phyloP scores from a whole-genome alignment of 2,888 invertebrate species.

The Dasypolia templi region DNA sequence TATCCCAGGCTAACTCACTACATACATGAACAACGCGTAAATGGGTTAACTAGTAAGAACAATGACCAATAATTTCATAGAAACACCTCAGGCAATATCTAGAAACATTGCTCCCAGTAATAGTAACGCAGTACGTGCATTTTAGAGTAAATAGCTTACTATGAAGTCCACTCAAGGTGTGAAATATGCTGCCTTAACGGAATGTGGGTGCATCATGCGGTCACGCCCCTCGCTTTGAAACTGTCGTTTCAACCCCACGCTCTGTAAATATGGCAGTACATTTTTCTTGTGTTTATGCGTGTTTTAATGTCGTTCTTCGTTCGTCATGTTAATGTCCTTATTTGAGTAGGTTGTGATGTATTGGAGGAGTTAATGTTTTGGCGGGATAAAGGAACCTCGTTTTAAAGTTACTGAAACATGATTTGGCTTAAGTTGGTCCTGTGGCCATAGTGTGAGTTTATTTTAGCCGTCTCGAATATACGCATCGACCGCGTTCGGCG shows the following conservation, averaged over 20 bases:
- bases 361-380: slow-evolving; percentile 22
- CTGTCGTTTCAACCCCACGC: slow-evolving; percentile 48
- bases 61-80: background rate
- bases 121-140: slow-evolving; percentile 7
- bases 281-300: slow-evolving; percentile 35
- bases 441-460: no score
- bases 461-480: no score
- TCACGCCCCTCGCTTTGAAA: slow-evolving; percentile 13
- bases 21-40: background rate
- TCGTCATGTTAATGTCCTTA: slow-evolving; percentile 43
- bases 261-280: slow-evolving; percentile 49
- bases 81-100: slow-evolving; percentile 19
- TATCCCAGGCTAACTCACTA: background rate
- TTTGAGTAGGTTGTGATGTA: slow-evolving; percentile 47
- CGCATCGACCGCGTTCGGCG: no score
- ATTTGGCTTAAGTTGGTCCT: slow-evolving; percentile 7
- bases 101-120: background rate
- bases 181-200: slow-evolving; percentile 28
- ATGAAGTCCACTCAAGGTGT: slow-evolving; percentile 17
- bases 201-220: slow-evolving; percentile 5
- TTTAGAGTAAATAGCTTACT: slow-evolving; percentile 16
- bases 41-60: background rate
- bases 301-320: slow-evolving; percentile 42
- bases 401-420: slow-evolving; percentile 7
- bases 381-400: background rate